These are phyloP conservation scores for Recurvirostra avosetta DNA, from an alignment of 2,113 vertebrate genomes.

Conservation along the genomic window DNA sequence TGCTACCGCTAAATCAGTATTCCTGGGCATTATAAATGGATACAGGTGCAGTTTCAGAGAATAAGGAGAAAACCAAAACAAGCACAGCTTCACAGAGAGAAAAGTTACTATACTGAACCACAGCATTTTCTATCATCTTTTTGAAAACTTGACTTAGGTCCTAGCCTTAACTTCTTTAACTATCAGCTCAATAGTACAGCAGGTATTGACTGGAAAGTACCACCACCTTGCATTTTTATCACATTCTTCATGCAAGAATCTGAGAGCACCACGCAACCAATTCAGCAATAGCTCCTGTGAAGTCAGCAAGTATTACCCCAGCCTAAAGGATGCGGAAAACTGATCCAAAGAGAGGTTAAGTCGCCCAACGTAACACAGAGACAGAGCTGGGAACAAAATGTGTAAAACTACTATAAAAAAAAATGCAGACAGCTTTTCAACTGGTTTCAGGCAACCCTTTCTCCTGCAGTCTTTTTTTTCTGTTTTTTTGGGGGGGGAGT, in stretches of 20 bases:
- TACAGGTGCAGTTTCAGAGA: background rate
- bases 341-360: background rate
- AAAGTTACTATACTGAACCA: background rate
- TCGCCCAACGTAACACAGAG: background rate
- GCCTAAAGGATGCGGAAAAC: background rate
- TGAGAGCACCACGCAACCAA: background rate
- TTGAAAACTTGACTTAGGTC: background rate
- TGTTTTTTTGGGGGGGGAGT: background rate
- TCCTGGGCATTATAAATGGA: background rate
- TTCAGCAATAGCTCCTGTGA: slow-evolving; percentile 9
- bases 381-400: background rate
- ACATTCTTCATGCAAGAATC: background rate
- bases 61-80: background rate
- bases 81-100: background rate
- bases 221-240: slow-evolving; percentile 11
- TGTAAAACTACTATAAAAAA: background rate
- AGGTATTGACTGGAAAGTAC: background rate
- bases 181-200: background rate
- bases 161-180: background rate
- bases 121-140: background rate
- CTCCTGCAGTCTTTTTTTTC: background rate
- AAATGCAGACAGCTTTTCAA: background rate
- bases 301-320: slow-evolving; percentile 9
- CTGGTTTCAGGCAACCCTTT: background rate
- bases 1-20: background rate